Conservation (phyloP, 2,888 invertebrate genomes). For the Arctia plantaginis region DNA sequence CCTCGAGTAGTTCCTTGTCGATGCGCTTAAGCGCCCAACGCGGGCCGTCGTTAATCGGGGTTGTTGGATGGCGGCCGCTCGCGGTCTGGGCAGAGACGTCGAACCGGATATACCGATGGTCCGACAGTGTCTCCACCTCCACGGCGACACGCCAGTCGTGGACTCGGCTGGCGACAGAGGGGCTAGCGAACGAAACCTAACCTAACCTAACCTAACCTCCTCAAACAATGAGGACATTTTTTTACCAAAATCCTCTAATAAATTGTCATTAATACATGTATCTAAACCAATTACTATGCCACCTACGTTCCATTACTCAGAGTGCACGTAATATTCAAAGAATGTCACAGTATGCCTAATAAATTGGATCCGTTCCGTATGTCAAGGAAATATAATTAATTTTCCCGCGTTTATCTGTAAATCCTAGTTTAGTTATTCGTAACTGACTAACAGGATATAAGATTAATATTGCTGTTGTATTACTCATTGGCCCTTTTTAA, state of each 20-base stretch:
- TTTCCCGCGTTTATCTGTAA: conserved; percentile 3
- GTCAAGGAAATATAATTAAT: conserved; percentile 18
- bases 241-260: not conserved
- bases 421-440: conserved; percentile 3
- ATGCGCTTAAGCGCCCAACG: too few relatives aligned
- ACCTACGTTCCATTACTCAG: conserved; percentile 20
- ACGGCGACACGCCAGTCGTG: too few relatives aligned
- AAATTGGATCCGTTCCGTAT: conserved; percentile 9
- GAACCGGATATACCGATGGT: too few relatives aligned
- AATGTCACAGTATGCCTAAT: not conserved
- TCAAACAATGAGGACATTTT: not conserved
- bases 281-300: conserved; percentile 11
- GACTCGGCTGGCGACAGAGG: too few relatives aligned
- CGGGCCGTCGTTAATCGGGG: too few relatives aligned
- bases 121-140: too few relatives aligned
- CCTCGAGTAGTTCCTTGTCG: too few relatives aligned
- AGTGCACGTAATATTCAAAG: not conserved
- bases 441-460: conserved; percentile 10
- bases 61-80: too few relatives aligned
- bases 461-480: not conserved
- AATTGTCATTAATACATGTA: not conserved
- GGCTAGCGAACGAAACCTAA: too few relatives aligned
- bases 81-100: too few relatives aligned
- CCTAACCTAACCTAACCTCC: not conserved
- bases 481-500: not conserved